A percentile compares a stretch with the other conserved stretches of the same genome.
phyloP scores from a whole-genome alignment of 2,797 vertebrate genomes.

The Setipinna tenuifilis region DNA sequence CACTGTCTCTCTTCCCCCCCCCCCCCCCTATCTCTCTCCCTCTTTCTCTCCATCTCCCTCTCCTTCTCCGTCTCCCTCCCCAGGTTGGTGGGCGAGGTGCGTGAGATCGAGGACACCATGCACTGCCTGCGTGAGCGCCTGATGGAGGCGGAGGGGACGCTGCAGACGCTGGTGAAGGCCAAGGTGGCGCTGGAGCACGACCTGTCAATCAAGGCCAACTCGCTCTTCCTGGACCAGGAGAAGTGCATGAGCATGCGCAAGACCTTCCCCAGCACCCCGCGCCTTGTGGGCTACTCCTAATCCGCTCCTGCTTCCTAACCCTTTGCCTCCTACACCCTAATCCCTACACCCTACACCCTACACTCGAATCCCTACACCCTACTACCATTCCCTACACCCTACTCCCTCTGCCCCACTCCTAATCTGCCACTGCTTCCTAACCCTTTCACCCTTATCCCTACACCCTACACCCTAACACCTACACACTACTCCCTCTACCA shows the following conservation, averaged over 20 bases:
- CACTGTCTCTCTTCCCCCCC: too few relatives aligned
- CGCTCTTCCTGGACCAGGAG: slow-evolving; percentile 92
- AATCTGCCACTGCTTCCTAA: too few relatives aligned
- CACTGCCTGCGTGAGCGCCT: slow-evolving; percentile 83
- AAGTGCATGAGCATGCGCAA: slow-evolving; percentile 94
- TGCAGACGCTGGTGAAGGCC: slow-evolving; percentile 84
- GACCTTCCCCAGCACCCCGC: slow-evolving; percentile 85
- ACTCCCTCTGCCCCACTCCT: too few relatives aligned
- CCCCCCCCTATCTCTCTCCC: neutral
- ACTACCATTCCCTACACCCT: too few relatives aligned
- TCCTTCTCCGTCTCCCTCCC: neutral
- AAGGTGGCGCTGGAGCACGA: slow-evolving; percentile 88
- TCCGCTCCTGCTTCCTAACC: too few relatives aligned
- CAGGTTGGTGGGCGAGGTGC: slow-evolving; percentile 88
- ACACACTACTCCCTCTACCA: too few relatives aligned
- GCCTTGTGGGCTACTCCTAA: slow-evolving; percentile 84
- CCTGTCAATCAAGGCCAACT: slow-evolving; percentile 89
- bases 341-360: too few relatives aligned
- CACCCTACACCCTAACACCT: too few relatives aligned
- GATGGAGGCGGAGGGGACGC: slow-evolving; percentile 81
- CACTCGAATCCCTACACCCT: too few relatives aligned
- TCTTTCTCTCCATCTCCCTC: neutral
- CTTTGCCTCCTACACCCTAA: too few relatives aligned
- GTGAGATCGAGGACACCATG: slow-evolving; percentile 88
- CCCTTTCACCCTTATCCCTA: too few relatives aligned